A percentile compares a stretch with the other conserved stretches of the same genome.
These are phyloP conservation scores for Sylvicola cinctus DNA, from an alignment of 2,888 invertebrate genomes.

Conservation along the genomic window DNA sequence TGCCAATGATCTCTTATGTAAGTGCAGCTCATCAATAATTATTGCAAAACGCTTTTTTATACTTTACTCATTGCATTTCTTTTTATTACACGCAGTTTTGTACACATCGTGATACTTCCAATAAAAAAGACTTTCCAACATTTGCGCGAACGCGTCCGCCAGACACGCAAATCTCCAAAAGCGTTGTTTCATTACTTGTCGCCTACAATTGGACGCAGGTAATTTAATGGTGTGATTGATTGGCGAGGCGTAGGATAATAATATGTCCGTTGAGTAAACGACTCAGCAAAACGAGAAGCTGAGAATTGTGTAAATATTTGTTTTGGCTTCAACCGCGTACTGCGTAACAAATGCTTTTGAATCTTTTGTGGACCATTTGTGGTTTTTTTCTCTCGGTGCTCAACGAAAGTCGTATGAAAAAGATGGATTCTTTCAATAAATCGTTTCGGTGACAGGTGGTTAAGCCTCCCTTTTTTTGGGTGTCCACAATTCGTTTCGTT, in stretches of 20 bases:
- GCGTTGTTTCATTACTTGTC: slow-evolving; percentile 65
- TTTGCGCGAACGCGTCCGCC: slow-evolving; percentile 84
- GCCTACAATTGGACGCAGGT: slow-evolving; percentile 83
- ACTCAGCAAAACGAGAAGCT: slow-evolving; percentile 3
- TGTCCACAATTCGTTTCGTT: too few species aligned
- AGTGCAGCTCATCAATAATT: slow-evolving; percentile 31
- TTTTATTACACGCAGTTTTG: slow-evolving; percentile 49
- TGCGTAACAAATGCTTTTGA: too few species aligned
- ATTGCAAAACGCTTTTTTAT: too few species aligned
- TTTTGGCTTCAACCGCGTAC: too few species aligned
- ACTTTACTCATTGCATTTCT: neutral
- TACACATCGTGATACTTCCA: slow-evolving; percentile 71
- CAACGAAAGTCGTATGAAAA: too few species aligned
- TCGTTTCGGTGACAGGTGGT: too few species aligned
- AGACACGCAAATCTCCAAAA: slow-evolving; percentile 83
- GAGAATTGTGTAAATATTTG: too few species aligned
- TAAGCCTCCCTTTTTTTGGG: too few species aligned
- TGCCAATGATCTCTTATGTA: slow-evolving; percentile 93
- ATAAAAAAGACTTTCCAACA: slow-evolving; percentile 72
- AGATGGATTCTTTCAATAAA: too few species aligned
- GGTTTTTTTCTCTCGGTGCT: too few species aligned
- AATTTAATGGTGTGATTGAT: slow-evolving; percentile 16
- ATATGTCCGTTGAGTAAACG: neutral
- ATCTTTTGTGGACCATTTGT: too few species aligned
- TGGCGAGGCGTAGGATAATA: too few species aligned